These are phyloP conservation scores for Trogon melanurus DNA, from an alignment of 2,113 vertebrate species.

Conservation along the genomic window DNA sequence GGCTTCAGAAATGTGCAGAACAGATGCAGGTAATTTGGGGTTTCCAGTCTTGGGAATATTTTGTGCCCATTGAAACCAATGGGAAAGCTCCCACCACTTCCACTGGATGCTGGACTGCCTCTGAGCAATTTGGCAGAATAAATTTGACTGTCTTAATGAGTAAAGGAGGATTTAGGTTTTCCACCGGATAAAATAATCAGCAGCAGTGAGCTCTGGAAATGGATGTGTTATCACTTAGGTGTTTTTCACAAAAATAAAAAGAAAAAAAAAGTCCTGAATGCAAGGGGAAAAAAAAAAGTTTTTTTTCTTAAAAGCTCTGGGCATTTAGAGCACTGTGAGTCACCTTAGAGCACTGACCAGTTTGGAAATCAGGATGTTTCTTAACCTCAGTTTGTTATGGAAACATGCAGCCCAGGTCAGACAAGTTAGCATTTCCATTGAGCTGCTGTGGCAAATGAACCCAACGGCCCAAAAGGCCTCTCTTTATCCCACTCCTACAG, in stretches of 20 bases:
- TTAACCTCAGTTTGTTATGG: not conserved
- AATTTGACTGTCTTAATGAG: not conserved
- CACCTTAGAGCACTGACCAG: not conserved
- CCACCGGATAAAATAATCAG: not conserved
- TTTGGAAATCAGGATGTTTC: not conserved
- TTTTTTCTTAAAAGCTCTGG: not conserved
- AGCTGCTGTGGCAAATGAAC: not conserved
- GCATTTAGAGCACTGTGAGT: not conserved
- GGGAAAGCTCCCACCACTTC: not conserved
- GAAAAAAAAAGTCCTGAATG: not conserved
- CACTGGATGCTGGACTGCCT: not conserved
- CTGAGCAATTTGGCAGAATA: conserved; percentile 3
- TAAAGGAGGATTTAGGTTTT: not conserved
- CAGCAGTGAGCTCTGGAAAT: not conserved
- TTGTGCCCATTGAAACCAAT: not conserved
- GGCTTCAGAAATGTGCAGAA: conserved; percentile 24
- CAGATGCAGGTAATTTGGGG: not conserved
- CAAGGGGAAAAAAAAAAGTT: not conserved
- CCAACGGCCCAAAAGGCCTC: not conserved
- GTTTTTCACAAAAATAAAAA: not conserved
- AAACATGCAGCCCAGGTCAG: not conserved
- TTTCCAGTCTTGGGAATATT: conserved; percentile 4
- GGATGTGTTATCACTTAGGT: not conserved
- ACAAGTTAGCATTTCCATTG: not conserved
- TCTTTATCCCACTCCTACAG: not conserved